phyloP scores from a whole-genome alignment of 2,888 invertebrate species.

The Eristalis arbustorum region DNA sequence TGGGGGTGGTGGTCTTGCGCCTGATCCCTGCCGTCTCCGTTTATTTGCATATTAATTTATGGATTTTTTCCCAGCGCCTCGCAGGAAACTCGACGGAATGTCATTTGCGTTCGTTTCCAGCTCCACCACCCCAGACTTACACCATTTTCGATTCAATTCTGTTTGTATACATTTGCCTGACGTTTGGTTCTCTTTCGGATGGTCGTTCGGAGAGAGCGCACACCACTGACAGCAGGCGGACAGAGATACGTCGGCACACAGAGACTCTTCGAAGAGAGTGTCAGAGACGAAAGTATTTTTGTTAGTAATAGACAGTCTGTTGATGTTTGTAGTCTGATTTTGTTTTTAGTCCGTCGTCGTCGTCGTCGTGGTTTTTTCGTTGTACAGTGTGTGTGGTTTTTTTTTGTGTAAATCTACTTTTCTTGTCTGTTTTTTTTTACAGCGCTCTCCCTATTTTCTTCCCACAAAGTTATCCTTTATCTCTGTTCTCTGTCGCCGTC shows the following conservation, averaged over 20 bases:
- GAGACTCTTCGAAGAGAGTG: conserved; percentile 1
- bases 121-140: neutral
- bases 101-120: conserved; percentile 2
- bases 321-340: conserved; percentile 70
- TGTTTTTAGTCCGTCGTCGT: conserved; percentile 60
- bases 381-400: conserved; percentile 52
- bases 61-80: conserved; percentile 50
- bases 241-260: neutral
- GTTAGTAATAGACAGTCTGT: conserved; percentile 70
- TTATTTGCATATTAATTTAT: conserved; percentile 47
- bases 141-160: conserved; percentile 10
- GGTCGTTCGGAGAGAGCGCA: too few species aligned
- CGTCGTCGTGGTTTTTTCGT: conserved; percentile 40
- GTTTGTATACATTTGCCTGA: conserved; percentile 56
- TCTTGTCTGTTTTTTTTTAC: too few species aligned
- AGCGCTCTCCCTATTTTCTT: neutral
- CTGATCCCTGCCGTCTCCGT: neutral
- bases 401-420: neutral
- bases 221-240: too few species aligned
- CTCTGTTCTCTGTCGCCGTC: neutral
- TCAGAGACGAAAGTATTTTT: conserved; percentile 39
- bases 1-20: neutral
- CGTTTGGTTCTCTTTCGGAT: conserved; percentile 9
- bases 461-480: conserved; percentile 2
- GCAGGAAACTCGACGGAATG: conserved; percentile 22